These are phyloP conservation scores for Oreotrochilus melanogaster DNA, from an alignment of 2,113 vertebrate genomes.

Conservation along the genomic window DNA sequence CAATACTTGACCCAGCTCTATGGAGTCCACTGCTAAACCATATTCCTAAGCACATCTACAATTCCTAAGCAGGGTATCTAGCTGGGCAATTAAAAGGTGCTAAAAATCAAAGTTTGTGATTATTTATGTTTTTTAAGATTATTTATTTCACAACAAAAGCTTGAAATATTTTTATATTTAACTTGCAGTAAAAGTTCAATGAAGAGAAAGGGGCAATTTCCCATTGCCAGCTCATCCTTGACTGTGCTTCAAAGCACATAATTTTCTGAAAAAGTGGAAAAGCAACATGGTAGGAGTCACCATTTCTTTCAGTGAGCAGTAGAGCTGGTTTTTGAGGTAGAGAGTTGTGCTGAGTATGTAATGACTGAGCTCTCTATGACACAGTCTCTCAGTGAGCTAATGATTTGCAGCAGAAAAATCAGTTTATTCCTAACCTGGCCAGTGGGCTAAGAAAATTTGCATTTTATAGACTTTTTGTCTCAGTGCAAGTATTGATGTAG, in stretches of 20 bases:
- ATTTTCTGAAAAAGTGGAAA: background rate
- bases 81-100: background rate
- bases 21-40: too few relatives aligned
- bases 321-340: background rate
- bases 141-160: background rate
- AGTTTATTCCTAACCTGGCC: background rate
- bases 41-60: too few relatives aligned
- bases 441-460: background rate
- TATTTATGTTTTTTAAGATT: background rate
- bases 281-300: background rate
- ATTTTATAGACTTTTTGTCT: constrained; percentile 16
- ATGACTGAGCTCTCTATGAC: background rate
- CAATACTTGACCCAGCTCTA: too few relatives aligned
- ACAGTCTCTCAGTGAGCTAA: background rate
- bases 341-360: background rate
- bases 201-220: background rate
- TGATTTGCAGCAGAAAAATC: background rate
- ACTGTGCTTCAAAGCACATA: background rate
- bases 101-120: background rate
- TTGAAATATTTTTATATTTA: background rate
- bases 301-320: background rate
- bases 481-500: background rate
- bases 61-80: too few relatives aligned
- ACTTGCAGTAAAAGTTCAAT: background rate
- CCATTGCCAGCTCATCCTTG: background rate